phyloP scores from a whole-genome alignment of 2,888 invertebrate genomes.

The Serripes groenlandicus region DNA sequence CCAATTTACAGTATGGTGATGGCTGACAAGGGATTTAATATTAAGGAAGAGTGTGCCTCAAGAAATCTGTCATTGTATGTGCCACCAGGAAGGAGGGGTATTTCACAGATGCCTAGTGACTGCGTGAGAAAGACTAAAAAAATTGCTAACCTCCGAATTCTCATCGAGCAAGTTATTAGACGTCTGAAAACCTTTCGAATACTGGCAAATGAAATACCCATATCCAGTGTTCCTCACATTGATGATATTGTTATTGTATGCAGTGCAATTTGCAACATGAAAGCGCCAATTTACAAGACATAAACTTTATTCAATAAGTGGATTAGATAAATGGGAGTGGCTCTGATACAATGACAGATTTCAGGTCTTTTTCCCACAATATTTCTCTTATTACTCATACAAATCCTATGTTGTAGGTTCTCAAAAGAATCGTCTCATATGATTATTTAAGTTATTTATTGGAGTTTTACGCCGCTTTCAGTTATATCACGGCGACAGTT shows the following conservation, averaged over 20 bases:
- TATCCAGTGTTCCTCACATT: conserved; percentile 52
- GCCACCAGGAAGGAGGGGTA: conserved; percentile 59
- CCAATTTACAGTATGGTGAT: conserved; percentile 52
- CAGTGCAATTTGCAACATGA: conserved; percentile 53
- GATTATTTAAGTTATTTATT: no score
- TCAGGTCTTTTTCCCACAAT: no score
- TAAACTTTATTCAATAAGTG: no score
- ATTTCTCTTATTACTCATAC: no score
- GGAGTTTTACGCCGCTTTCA: no score
- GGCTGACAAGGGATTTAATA: conserved; percentile 70
- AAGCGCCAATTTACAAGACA: conserved; percentile 38
- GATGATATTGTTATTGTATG: conserved; percentile 66
- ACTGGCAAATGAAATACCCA: conserved; percentile 51
- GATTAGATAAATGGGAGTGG: no score
- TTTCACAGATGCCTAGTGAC: conserved; percentile 53
- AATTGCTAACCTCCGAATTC: conserved; percentile 67
- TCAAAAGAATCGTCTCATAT: no score
- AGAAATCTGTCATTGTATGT: conserved; percentile 41
- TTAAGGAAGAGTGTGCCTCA: conserved; percentile 42
- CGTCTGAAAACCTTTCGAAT: conserved; percentile 66
- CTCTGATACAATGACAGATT: no score
- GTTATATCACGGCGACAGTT: no score
- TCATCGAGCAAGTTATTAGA: conserved; percentile 67
- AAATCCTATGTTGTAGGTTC: no score
- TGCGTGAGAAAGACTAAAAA: conserved; percentile 60